These are phyloP conservation scores for Rhinichthys klamathensis DNA, from an alignment of 2,113 vertebrate species.

Conservation along the genomic window DNA sequence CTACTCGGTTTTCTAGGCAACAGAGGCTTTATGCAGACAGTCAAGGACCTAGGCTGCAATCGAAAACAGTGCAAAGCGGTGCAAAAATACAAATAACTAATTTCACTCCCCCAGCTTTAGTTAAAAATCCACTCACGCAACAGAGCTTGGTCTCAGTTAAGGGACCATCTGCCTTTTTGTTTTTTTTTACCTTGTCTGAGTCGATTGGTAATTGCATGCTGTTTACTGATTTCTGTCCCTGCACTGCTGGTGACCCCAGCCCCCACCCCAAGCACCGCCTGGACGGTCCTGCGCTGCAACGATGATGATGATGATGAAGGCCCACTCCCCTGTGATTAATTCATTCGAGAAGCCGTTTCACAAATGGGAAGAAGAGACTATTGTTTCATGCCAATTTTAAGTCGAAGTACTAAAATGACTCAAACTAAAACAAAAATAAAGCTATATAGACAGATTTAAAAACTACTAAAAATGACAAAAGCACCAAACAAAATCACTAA, in stretches of 20 bases:
- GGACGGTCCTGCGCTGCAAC: slow-evolving; percentile 24
- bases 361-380: too few species aligned
- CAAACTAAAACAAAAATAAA: too few species aligned
- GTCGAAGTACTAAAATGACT: too few species aligned
- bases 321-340: slow-evolving; percentile 28
- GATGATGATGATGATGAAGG: slow-evolving; percentile 45
- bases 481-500: background rate
- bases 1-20: slow-evolving; percentile 32
- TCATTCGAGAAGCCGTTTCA: too few species aligned
- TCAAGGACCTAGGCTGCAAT: background rate
- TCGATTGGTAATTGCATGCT: slow-evolving; percentile 59
- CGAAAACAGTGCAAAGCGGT: slow-evolving; percentile 33
- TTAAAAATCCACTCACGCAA: slow-evolving; percentile 58
- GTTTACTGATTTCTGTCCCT: slow-evolving; percentile 49
- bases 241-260: slow-evolving; percentile 40
- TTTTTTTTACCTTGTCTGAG: slow-evolving; percentile 57
- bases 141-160: slow-evolving; percentile 51
- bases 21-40: slow-evolving; percentile 19
- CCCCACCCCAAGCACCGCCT: slow-evolving; percentile 1
- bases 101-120: slow-evolving; percentile 19
- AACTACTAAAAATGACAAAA: background rate
- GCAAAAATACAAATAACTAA: slow-evolving; percentile 47
- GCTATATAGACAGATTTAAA: too few species aligned
- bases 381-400: too few species aligned
- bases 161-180: slow-evolving; percentile 59